Base-by-base conservation (phyloP, 2,888 invertebrate species). In the Pedicia rivosa region DNA sequence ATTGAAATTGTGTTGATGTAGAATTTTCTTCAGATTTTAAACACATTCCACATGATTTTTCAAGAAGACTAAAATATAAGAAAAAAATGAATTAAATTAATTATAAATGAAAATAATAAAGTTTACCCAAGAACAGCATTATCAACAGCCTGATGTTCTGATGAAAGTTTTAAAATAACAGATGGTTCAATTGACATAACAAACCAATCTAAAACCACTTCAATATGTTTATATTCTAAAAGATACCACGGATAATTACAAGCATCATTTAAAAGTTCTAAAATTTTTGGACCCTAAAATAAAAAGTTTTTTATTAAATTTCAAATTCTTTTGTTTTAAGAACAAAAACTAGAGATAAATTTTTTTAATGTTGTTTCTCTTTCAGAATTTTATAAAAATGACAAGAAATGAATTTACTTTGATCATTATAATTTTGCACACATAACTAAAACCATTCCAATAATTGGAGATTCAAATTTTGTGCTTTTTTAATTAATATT, bases 131-230 rank as follows among this genome's bases (percentile, higher is more conserved):
- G 59, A 17, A 73, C 63, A 28, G 70, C 67, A 34, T 63, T 59
- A 50, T 76, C 74, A 34, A 72, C 63, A 41, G 68, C 65, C 45
- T 68, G 62, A 39, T 60, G 64, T 38, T 60, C 57, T 2, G 51
- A 44, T 41, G 66, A 66, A 20, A 59, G 51, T 47, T 61, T 62
- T 15, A 81, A 60, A 22, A 80, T 66, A 40, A 78, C 76, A 36
- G 67, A 62, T 0, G 79, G 72, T 56, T 82, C 78, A 48, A 74
- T 74, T 42, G 74, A 74, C 65, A 74, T 72, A 7, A 80, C 68
- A 46, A 78, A 75, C 80, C 81, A 81, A 52, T 77, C 76, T 46
- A 78, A 65, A 24, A 78, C 66, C 38, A 71, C 67, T 49, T 78
- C 74, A 47, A 74, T 71, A 22, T 68, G 64, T 15, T 56, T 52